Conservation (phyloP, 2,113 vertebrate genomes). For the Ursus arctos region DNA sequence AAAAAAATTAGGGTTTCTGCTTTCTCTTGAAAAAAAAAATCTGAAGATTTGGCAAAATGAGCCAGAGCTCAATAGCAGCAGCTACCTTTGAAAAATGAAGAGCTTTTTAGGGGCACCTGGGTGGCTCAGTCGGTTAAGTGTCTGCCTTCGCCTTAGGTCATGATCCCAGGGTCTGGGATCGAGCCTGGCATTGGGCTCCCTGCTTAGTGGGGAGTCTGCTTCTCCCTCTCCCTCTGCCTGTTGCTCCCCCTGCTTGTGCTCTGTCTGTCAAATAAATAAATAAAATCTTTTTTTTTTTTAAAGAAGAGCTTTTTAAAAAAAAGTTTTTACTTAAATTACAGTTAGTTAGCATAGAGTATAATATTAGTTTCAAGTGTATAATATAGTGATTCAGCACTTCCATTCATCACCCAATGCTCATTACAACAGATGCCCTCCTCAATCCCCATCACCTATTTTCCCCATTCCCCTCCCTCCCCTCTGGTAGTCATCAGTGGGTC, state of each 20-base stretch:
- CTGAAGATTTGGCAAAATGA: neutral
- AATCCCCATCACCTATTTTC: neutral
- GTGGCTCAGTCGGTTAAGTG: no score
- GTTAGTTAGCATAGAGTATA: neutral
- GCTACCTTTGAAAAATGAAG: neutral
- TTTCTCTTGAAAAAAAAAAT: neutral
- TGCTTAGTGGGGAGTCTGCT: no score
- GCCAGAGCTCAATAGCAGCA: neutral
- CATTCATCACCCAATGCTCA: neutral
- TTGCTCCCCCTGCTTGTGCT: no score
- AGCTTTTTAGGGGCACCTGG: neutral
- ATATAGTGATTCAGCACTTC: neutral
- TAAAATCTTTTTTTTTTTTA: no score
- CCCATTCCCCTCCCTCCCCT: neutral
- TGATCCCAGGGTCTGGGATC: no score
- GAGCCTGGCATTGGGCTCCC: no score
- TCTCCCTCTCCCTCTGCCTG: no score
- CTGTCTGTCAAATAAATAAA: no score
- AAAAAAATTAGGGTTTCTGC: neutral
- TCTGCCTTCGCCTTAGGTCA: no score
- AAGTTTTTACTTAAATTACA: neutral
- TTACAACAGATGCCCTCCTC: neutral
- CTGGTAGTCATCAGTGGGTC: neutral
- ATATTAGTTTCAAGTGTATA: neutral
- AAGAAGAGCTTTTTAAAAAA: neutral